Base-by-base conservation (phyloP, 2,797 vertebrate species). In the Muraenolepis orangiensis region DNA sequence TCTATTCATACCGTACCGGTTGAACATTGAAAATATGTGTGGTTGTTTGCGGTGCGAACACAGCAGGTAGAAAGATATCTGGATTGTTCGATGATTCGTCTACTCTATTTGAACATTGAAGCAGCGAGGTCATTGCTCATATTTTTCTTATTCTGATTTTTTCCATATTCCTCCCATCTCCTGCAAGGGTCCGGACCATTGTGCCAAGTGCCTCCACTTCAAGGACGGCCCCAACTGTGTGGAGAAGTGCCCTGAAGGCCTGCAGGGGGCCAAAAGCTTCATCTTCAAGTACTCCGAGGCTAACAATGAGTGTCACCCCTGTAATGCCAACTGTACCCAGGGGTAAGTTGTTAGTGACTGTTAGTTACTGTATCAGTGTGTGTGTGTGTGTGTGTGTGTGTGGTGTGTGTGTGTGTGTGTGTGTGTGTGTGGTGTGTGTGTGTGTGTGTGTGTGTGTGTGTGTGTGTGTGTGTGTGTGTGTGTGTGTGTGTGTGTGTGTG, bases 161-260 rank as follows among this genome's bases (percentile, higher is more conserved):
- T 69, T 32, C n/a, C 72, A 74, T 77, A 26, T 75, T 76, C 75
- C 38, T 57, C 42, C 77, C 75, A n/a, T n/a, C 77, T n/a, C 66
- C 69, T 38, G 4, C 73, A 74, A 96, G 96, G 95, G 95, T 32
- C 94, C 96, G 66, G 96, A 96, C 83, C 95, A 95, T 83, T 96
- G 96, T 81, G 93, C 93, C 0, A 96, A 95, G 87, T 96, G 96
- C 76, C 94, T 93, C 46, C 95, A 96, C 87, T 96, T 95, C 90
- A 96, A 96, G 84, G 96, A 96, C 72, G 96, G 96, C 26, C 95
- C 95, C 0, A 96, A 96, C 5, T 96, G 96, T 80, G 96, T 96
- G 82, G 96, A 96, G 75, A 96, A 96, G 80, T 96, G 96, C 71
- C 95, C 95, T 1, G 95, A 96, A 71, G 95, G 95, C 18, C 88